Evolutionary conservation across 2,113 vertebrate species (phyloP).

Genomic region (Lophura nycthemera): DNA sequence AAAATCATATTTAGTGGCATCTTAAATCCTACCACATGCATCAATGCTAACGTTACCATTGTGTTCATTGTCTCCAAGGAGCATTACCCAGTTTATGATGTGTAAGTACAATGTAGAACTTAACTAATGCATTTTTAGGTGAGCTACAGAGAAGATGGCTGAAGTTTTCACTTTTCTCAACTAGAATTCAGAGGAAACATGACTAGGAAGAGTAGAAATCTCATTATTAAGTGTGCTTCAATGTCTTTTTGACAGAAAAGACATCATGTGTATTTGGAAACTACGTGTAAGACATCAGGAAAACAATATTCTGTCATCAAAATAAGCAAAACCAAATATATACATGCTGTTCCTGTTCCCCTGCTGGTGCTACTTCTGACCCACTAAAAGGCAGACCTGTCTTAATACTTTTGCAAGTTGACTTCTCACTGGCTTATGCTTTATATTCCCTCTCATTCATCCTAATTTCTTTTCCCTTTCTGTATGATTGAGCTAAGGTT

Average conservation of each 20-base stretch:
- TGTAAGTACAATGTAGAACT: slow-evolving; percentile 70
- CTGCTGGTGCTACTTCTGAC: not conserved
- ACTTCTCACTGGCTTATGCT: not conserved
- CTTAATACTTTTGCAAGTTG: not conserved
- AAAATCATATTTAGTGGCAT: slow-evolving; percentile 59
- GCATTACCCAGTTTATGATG: slow-evolving; percentile 89
- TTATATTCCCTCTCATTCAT: not conserved
- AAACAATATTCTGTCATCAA: not conserved
- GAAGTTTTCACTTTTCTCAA: not conserved
- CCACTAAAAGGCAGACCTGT: not conserved
- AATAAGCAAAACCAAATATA: not conserved
- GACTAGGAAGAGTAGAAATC: not conserved
- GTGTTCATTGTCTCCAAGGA: slow-evolving; percentile 81
- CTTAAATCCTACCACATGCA: slow-evolving; percentile 86
- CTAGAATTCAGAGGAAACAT: rapidly evolving
- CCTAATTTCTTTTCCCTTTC: not conserved
- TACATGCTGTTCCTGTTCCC: not conserved
- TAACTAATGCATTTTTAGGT: not conserved
- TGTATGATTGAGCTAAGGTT: not conserved
- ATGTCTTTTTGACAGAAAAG: not conserved
- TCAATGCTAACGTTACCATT: slow-evolving; percentile 74
- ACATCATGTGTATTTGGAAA: not conserved
- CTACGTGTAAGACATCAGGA: rapidly evolving
- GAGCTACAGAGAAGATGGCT: not conserved
- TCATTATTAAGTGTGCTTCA: not conserved